These are phyloP conservation scores for Cygnus atratus DNA, from an alignment of 2,113 vertebrate species.

Conservation along the genomic window DNA sequence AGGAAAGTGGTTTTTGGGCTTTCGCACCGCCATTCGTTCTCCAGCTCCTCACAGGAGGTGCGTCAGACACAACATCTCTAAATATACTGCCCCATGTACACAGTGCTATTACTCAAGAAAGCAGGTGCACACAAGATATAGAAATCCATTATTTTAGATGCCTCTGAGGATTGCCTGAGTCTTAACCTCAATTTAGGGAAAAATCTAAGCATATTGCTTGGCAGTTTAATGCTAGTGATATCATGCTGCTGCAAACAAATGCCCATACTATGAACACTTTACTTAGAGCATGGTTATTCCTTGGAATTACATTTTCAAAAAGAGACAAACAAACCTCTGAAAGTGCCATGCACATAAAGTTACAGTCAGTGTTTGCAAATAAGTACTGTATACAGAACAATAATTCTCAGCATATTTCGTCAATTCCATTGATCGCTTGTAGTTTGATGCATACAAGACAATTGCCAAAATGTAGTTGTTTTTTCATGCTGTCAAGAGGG, in stretches of 20 bases:
- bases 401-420: background rate
- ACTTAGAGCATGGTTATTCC: background rate
- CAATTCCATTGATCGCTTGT: background rate
- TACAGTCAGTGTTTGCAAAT: background rate
- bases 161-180: background rate
- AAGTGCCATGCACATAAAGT: background rate
- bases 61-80: background rate
- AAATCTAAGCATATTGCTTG: background rate
- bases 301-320: background rate
- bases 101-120: background rate
- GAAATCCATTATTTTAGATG: constrained; percentile 16
- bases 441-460: background rate
- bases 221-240: background rate
- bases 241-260: background rate
- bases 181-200: background rate
- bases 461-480: background rate
- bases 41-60: background rate
- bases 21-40: background rate
- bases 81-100: background rate
- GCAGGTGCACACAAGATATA: background rate
- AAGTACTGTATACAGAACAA: background rate
- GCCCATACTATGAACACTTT: background rate
- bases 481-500: background rate
- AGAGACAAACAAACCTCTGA: background rate
- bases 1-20: background rate